Evolutionary conservation across 2,888 invertebrate genomes (phyloP).

Genomic region (Drosophila siamana): DNA sequence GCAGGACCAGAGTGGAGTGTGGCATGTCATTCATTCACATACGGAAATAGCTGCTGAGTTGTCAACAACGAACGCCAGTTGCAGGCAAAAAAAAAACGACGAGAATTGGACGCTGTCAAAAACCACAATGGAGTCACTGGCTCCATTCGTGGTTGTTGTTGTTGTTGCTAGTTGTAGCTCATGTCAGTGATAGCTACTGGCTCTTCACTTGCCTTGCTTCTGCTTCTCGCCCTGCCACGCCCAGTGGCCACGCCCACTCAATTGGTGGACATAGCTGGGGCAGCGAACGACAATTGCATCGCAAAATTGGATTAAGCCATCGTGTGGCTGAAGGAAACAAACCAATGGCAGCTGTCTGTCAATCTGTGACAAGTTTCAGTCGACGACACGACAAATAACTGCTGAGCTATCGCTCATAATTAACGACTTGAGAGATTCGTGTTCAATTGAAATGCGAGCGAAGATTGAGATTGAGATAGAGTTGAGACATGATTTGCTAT

Average conservation of each 20-base stretch:
- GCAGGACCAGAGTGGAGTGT: constrained; percentile 19
- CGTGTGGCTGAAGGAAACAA: constrained; percentile 49
- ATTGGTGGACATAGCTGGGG: constrained; percentile 48
- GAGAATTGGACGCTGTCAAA: constrained; percentile 52
- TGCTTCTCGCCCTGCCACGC: not conserved
- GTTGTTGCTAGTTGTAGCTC: constrained; percentile 32
- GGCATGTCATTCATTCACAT: constrained; percentile 25
- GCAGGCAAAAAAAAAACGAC: constrained; percentile 12
- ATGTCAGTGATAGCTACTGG: constrained; percentile 30
- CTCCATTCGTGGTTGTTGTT: constrained; percentile 45
- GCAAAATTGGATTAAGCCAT: constrained; percentile 76
- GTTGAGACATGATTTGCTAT: not conserved
- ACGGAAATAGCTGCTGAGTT: constrained; percentile 50
- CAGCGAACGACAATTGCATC: constrained; percentile 76
- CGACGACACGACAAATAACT: constrained; percentile 17
- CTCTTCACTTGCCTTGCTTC: not conserved
- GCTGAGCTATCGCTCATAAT: constrained; percentile 27
- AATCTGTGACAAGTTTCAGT: constrained; percentile 19
- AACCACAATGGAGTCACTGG: constrained; percentile 64
- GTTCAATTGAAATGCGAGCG: not conserved
- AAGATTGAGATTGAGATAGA: not conserved
- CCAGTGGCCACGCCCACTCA: constrained; percentile 10
- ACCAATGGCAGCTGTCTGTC: constrained; percentile 61
- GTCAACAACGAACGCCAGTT: constrained; percentile 32
- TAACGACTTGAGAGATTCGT: not conserved